Evolutionary conservation across 2,113 vertebrate genomes (phyloP).

Genomic region (Corvus cornix): DNA sequence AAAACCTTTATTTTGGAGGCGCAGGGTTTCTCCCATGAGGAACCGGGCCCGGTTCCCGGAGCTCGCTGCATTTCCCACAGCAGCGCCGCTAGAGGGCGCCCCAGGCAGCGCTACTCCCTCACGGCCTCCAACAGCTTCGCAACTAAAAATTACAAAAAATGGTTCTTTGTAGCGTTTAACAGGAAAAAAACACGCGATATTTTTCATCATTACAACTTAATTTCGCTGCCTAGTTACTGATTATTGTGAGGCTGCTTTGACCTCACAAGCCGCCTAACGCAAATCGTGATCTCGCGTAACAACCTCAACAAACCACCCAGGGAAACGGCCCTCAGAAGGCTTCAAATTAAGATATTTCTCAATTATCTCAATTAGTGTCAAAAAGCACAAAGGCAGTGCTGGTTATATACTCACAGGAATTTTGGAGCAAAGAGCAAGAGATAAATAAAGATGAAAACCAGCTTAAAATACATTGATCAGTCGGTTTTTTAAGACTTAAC

Average conservation of each 20-base stretch:
- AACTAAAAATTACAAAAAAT: background rate
- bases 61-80: background rate
- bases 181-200: background rate
- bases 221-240: background rate
- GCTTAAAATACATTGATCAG: background rate
- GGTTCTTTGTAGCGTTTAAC: background rate
- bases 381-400: background rate
- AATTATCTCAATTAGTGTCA: background rate
- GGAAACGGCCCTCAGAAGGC: background rate
- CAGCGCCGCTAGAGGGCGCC: conserved; percentile 48
- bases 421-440: background rate
- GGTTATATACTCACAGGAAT: background rate
- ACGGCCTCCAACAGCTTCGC: background rate
- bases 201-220: background rate
- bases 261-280: background rate
- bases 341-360: background rate
- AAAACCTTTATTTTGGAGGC: background rate
- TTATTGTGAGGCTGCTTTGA: background rate
- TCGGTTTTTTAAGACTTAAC: background rate
- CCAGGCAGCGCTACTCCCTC: conserved; percentile 26
- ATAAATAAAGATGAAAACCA: background rate
- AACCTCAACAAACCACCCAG: background rate
- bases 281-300: background rate
- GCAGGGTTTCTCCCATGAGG: background rate
- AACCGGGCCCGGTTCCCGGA: background rate